Base-by-base conservation (phyloP, 2,797 vertebrate genomes). In the Phyllotis vaccarum region DNA sequence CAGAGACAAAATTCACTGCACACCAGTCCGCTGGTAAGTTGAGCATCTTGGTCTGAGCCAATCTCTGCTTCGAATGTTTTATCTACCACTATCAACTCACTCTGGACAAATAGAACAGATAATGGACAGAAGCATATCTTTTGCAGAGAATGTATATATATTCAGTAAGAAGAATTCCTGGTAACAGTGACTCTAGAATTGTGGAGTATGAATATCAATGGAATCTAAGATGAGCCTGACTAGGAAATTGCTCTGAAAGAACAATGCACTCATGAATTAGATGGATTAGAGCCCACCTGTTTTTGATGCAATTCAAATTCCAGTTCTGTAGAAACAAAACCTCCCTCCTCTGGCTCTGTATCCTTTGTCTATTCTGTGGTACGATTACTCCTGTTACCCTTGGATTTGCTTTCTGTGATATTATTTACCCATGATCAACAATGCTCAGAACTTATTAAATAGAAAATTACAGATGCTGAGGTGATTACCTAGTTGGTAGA, bases 141-240 rank as follows among this genome's bases (percentile, higher is more conserved):
- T 49, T 56, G 40, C 60, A 75, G 91, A 78, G 83, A 46, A 14
- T n/a, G 1, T 62, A 5, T 34, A 5, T 27, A 11, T 7, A 2
- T 83, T 58, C 2, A 37, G 88, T 40, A 16, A 37, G 29, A 8
- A 52, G 64, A 40, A 40, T 95, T 92, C 87, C 54, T n/a, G 37
- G 66, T 90, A 81, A 93, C 12, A 2, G 24, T 27, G 85, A 79
- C 34, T 79, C 21, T 66, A 75, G 85, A 56, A 37, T 52, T 66
- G 43, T 68, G 31, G 81, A 64, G 74, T 66, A 81, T 88, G 85
- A 62, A 58, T 95, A 6, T 31, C 88, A 94, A 22, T 86, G 31
- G 49, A 87, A 80, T 95, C 80, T 87, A 40, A 93, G 62, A 86
- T 86, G 90, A 89, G 60, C 78, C 46, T 91, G 81, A n/a, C 62